phyloP scores from a whole-genome alignment of 2,797 vertebrate genomes.

The Okamejei kenojei region DNA sequence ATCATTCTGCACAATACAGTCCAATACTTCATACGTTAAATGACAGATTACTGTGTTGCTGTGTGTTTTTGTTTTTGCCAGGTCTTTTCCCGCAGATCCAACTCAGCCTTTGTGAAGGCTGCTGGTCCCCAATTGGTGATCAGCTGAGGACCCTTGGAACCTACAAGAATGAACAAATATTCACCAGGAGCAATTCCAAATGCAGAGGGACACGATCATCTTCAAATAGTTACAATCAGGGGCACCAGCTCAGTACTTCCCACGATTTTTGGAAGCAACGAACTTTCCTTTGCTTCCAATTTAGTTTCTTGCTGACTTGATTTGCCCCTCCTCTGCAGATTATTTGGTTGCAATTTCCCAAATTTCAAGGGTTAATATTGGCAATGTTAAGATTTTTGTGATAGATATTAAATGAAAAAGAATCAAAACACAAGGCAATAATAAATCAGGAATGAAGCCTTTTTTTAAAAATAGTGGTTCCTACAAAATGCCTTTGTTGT shows the following conservation, averaged over 20 bases:
- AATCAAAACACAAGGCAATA: background rate
- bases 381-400: background rate
- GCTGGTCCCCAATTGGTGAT: constrained; percentile 93
- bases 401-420: background rate
- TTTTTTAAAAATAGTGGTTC: background rate
- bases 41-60: constrained; percentile 50
- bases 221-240: background rate
- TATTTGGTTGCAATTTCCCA: background rate
- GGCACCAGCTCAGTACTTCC: background rate
- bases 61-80: constrained; percentile 81
- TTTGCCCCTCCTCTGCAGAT: background rate
- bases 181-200: background rate
- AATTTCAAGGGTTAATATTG: background rate
- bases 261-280: background rate
- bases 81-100: constrained; percentile 73
- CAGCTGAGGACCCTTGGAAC: constrained; percentile 70
- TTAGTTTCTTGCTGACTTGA: background rate
- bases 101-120: constrained; percentile 79
- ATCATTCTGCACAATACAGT: background rate
- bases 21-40: background rate
- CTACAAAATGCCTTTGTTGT: background rate
- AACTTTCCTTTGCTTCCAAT: background rate
- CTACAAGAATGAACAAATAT: constrained; percentile 53
- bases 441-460: background rate
- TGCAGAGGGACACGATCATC: background rate